Base-by-base conservation (phyloP, 2,797 vertebrate genomes). In the Acomys russatus region DNA sequence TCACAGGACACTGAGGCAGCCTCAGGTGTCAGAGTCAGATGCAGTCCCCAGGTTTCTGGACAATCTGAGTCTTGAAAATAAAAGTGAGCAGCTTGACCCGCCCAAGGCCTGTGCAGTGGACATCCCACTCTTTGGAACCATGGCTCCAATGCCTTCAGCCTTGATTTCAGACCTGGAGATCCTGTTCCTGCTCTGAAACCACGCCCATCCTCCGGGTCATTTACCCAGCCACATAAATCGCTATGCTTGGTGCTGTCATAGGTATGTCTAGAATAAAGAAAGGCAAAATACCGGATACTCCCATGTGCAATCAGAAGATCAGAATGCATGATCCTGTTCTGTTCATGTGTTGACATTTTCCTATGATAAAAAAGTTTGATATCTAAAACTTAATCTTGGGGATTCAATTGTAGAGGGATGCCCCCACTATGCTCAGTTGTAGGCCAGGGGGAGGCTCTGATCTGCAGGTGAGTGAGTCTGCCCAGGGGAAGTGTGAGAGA, bases 161-260 rank as follows among this genome's bases (percentile, higher is more conserved):
- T 9, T 94, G 90, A 88, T 91, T 92, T 91, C 70, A 63, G 49
- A 83, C n/a, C 78, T 91, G 63, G 59, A 63, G 92, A 92, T 95
- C 79, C 74, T 88, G 90, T 94, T 85, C 77, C 63, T 2, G 0
- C 35, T 56, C 88, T 44, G 59, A 94, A 92, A 88, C 90, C 63
- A 96, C 15, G 35, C 49, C 70, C 4, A 3, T 14, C 74, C 74
- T 68, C 49, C 0, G 0, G 28, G 64, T 74, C 95, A 35, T 91
- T 73, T 76, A 93, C 49, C 9, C n/a, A 80, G 49, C 68, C 66
- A 90, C 92, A 64, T 0, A 0, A 28, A 25, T 66, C 49, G 33
- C 22, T 59, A 0, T 20, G 5, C 35, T 38, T 80, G 66, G 49
- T 0, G 3, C 35, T 74, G 54, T 70, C n/a, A 70, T 71, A 86